A percentile compares a stretch with the other conserved stretches of the same genome.
These are phyloP conservation scores for Tympanuchus pallidicinctus DNA, from an alignment of 2,113 vertebrate genomes.

Conservation along the genomic window DNA sequence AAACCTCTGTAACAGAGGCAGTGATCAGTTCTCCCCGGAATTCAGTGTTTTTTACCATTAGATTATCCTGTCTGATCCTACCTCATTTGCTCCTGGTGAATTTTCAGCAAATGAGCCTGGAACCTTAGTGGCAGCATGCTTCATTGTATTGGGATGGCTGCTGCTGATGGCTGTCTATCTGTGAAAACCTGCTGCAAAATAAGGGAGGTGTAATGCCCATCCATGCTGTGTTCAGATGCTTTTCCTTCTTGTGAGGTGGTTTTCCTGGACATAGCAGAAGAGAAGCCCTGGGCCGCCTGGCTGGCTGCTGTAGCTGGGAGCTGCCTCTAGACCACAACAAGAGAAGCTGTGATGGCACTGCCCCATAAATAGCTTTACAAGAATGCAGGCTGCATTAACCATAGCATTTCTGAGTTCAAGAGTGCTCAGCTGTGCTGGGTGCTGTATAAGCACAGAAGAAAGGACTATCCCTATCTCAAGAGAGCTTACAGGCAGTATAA, in stretches of 20 bases:
- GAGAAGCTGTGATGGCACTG: background rate
- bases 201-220: background rate
- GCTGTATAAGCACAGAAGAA: background rate
- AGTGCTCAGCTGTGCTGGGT: background rate
- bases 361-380: background rate
- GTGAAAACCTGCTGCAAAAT: background rate
- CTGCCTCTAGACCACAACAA: background rate
- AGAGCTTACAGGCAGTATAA: background rate
- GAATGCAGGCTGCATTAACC: background rate
- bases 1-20: background rate
- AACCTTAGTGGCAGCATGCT: background rate
- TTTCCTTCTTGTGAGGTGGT: background rate
- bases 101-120: background rate
- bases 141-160: accelerated
- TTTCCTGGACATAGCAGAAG: background rate
- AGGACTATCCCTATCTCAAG: background rate
- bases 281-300: background rate
- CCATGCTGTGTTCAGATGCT: background rate
- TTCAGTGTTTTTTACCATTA: background rate
- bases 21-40: background rate
- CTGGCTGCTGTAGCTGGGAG: background rate
- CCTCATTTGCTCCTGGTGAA: background rate
- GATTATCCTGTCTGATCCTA: background rate
- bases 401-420: background rate
- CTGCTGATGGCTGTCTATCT: background rate